phyloP scores from a whole-genome alignment of 2,113 vertebrate species.

The Serinus canaria region DNA sequence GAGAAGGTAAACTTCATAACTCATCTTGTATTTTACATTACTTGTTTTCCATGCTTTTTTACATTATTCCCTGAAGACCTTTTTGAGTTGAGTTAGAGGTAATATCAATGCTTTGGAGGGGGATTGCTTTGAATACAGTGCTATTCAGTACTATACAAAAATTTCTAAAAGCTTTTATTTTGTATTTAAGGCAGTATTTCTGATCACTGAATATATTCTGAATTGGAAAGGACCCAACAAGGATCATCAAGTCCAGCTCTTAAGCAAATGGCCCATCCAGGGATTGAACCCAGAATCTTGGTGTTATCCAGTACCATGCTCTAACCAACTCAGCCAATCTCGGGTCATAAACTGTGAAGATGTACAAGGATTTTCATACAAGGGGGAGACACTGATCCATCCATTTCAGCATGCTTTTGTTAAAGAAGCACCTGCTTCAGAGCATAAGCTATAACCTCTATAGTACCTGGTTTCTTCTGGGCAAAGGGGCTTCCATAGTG shows the following conservation, averaged over 20 bases:
- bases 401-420: neutral
- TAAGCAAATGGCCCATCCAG: neutral
- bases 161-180: neutral
- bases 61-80: neutral
- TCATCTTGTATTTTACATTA: neutral
- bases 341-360: neutral
- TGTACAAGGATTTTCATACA: neutral
- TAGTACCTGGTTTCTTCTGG: neutral
- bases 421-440: neutral
- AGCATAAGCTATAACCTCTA: neutral
- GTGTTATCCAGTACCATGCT: neutral
- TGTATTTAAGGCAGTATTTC: neutral
- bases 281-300: neutral
- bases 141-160: neutral
- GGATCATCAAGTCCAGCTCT: neutral
- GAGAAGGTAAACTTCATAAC: neutral
- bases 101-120: neutral
- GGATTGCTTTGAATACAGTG: neutral
- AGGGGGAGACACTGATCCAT: neutral
- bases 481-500: neutral
- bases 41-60: neutral
- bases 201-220: neutral
- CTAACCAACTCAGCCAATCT: neutral
- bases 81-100: neutral
- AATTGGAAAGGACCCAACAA: neutral